Evolutionary conservation across 1,140 invertebrate genomes (phyloP).

Genomic region (Dufourea novaeangliae): DNA sequence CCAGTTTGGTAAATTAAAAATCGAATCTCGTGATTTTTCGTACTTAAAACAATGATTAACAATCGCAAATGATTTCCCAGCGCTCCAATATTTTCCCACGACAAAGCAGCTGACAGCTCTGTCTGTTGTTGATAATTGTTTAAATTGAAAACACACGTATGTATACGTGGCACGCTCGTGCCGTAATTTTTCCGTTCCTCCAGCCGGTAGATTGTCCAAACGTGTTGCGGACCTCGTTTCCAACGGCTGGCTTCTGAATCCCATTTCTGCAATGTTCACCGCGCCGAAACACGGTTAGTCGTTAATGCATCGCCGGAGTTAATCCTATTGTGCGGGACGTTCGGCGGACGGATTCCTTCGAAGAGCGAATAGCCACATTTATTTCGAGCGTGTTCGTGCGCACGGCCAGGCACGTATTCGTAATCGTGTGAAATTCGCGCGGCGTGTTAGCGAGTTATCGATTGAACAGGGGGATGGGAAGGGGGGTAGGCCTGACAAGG

Average conservation of each 20-base stretch:
- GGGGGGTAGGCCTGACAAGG: constrained; percentile 8
- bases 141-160: too few species aligned
- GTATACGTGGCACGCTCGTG: too few species aligned
- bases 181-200: too few species aligned
- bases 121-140: too few species aligned
- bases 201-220: background rate
- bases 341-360: background rate
- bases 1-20: too few species aligned
- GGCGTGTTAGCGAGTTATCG: constrained; percentile 21
- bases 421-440: constrained; percentile 37
- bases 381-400: constrained; percentile 1
- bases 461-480: too few species aligned
- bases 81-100: too few species aligned
- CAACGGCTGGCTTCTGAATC: background rate
- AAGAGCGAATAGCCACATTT: constrained; percentile 18
- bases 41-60: too few species aligned
- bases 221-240: background rate
- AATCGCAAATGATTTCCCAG: too few species aligned
- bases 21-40: too few species aligned
- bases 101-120: too few species aligned
- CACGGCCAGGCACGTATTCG: constrained; percentile 12
- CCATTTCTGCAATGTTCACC: too few species aligned
- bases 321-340: background rate
- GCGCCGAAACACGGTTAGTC: background rate
- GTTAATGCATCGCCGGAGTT: background rate